Evolutionary conservation across 2,888 invertebrate species (phyloP).

Genomic region (Stenodera caucasica): DNA sequence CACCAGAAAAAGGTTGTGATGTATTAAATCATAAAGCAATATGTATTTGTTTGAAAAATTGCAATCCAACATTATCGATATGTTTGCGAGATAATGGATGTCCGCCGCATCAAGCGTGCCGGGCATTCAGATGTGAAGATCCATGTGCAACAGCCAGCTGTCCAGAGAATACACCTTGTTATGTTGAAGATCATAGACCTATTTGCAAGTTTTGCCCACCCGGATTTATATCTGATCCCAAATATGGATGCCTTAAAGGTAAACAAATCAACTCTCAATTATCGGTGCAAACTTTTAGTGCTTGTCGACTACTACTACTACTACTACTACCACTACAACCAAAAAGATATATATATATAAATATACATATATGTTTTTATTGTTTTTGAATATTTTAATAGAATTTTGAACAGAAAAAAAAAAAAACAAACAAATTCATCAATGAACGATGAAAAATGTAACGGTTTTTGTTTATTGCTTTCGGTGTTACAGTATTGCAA

Average conservation of each 20-base stretch:
- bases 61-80: slow-evolving; percentile 82
- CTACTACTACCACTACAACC: no score
- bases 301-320: slow-evolving; percentile 45
- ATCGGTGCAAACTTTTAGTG: slow-evolving; percentile 43
- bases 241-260: slow-evolving; percentile 96
- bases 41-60: slow-evolving; percentile 86
- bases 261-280: slow-evolving; percentile 57
- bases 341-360: no score
- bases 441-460: slow-evolving; percentile 39
- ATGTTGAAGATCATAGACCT: slow-evolving; percentile 92
- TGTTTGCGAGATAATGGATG: slow-evolving; percentile 89
- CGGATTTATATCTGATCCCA: slow-evolving; percentile 89
- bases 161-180: slow-evolving; percentile 83
- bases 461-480: slow-evolving; percentile 38
- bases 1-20: slow-evolving; percentile 82
- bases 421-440: no score
- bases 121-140: slow-evolving; percentile 87
- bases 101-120: slow-evolving; percentile 81
- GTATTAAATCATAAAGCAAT: slow-evolving; percentile 84
- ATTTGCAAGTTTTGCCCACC: slow-evolving; percentile 95
- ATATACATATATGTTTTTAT: no score
- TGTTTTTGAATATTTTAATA: no score
- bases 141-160: slow-evolving; percentile 86
- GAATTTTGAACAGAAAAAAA: background rate
- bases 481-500: slow-evolving; percentile 47